Conservation (phyloP, 2,113 vertebrate genomes). For the Argyrosomus japonicus region DNA sequence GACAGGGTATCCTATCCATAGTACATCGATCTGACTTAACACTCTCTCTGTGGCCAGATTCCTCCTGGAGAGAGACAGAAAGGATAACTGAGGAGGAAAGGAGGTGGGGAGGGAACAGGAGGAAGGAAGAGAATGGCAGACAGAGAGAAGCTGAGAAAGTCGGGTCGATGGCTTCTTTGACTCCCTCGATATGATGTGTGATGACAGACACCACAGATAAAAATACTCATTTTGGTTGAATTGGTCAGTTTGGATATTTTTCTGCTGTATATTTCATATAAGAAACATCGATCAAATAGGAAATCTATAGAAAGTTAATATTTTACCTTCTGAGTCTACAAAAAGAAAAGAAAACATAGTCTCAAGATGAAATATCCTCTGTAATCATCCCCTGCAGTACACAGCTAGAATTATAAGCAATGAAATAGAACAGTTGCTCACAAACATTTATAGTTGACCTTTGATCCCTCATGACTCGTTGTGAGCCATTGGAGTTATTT, state of each 20-base stretch:
- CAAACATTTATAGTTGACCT: neutral
- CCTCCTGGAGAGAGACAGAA: constrained; percentile 34
- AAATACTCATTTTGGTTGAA: constrained; percentile 15
- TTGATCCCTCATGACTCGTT: neutral
- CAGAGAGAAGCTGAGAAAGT: constrained; percentile 16
- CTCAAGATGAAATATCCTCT: neutral
- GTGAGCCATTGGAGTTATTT: neutral
- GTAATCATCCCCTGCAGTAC: neutral
- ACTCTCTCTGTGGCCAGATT: constrained; percentile 22
- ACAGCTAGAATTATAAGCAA: neutral
- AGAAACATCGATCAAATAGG: neutral
- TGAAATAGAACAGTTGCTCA: neutral
- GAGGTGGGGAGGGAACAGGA: neutral
- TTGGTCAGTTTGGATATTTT: neutral
- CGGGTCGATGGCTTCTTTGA: constrained; percentile 29
- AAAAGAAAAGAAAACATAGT: too few species aligned
- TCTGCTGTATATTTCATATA: neutral
- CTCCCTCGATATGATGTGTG: constrained; percentile 34
- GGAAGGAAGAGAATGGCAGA: constrained; percentile 37
- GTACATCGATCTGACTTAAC: constrained; percentile 47
- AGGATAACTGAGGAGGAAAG: constrained; percentile 22
- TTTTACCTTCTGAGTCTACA: too few species aligned
- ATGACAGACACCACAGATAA: neutral
- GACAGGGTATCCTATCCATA: constrained; percentile 32
- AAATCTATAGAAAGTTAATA: too few species aligned